Evolutionary conservation across 2,113 vertebrate species (phyloP).

Genomic region (Potamarius usumacintae): DNA sequence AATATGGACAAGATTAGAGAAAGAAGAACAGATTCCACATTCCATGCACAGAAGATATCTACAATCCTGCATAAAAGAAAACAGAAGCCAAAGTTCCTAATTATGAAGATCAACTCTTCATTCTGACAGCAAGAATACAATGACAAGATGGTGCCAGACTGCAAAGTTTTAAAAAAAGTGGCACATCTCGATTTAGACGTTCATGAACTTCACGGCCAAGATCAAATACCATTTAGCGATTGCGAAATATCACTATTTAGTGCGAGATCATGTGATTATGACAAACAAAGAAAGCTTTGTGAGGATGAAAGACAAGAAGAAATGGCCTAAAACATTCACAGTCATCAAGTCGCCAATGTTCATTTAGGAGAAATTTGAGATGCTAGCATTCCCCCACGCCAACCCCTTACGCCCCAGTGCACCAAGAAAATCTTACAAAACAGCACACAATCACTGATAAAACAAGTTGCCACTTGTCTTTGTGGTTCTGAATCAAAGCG

Average conservation of each 20-base stretch:
- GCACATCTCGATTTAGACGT: constrained; percentile 4
- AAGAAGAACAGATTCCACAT: neutral
- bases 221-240: neutral
- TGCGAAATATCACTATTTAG: neutral
- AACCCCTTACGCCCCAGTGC: neutral
- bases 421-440: constrained; percentile 28
- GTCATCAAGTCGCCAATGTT: neutral
- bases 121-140: constrained; percentile 1
- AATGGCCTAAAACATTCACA: neutral
- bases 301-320: neutral
- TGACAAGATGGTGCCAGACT: constrained; percentile 6
- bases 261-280: neutral
- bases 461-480: constrained; percentile 48
- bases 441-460: constrained; percentile 39
- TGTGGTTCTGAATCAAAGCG: constrained; percentile 42
- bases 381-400: neutral
- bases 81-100: too few species aligned
- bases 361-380: neutral
- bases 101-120: neutral
- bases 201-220: neutral
- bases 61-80: neutral
- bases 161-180: neutral
- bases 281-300: constrained; percentile 24
- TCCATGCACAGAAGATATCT: neutral
- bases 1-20: neutral